phyloP scores from a whole-genome alignment of 2,113 vertebrate species.

The Dicaeum eximium region DNA sequence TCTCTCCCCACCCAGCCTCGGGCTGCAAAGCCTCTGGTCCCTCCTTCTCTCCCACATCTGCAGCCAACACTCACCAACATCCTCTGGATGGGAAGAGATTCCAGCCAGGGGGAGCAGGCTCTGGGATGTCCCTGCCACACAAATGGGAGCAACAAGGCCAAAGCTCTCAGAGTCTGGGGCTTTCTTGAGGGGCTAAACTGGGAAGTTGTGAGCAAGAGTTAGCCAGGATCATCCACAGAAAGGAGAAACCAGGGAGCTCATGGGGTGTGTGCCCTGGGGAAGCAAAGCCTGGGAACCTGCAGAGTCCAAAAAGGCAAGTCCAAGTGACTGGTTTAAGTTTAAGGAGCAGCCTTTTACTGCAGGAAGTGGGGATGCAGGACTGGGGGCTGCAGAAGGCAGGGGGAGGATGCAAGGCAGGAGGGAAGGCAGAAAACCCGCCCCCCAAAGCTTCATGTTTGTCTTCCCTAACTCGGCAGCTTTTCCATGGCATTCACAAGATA shows the following conservation, averaged over 20 bases:
- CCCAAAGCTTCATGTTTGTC: neutral
- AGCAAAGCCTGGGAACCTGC: conserved; percentile 16
- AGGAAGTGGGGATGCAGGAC: neutral
- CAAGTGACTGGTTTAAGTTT: neutral
- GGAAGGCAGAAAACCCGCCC: neutral
- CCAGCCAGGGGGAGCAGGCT: neutral
- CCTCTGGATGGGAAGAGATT: neutral
- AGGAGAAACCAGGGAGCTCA: neutral
- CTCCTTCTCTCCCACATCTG: neutral
- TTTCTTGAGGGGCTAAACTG: neutral
- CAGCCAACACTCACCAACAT: neutral
- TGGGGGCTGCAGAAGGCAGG: neutral
- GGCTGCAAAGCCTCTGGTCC: neutral
- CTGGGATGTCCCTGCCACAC: neutral
- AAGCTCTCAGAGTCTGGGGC: neutral
- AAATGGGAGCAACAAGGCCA: neutral
- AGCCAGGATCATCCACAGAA: neutral
- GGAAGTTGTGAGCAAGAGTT: neutral
- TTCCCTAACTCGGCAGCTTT: conserved; percentile 43
- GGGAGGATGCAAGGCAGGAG: conserved; percentile 9
- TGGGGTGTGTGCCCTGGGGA: neutral
- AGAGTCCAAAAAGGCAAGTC: conserved; percentile 26
- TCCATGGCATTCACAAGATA: conserved; percentile 48
- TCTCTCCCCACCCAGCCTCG: neutral
- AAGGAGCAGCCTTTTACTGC: conserved; percentile 11